A percentile compares a stretch with the other conserved stretches of the same genome.
Evolutionary conservation across 2,797 vertebrate genomes (phyloP).

Genomic region (Anomalospiza imberbis): DNA sequence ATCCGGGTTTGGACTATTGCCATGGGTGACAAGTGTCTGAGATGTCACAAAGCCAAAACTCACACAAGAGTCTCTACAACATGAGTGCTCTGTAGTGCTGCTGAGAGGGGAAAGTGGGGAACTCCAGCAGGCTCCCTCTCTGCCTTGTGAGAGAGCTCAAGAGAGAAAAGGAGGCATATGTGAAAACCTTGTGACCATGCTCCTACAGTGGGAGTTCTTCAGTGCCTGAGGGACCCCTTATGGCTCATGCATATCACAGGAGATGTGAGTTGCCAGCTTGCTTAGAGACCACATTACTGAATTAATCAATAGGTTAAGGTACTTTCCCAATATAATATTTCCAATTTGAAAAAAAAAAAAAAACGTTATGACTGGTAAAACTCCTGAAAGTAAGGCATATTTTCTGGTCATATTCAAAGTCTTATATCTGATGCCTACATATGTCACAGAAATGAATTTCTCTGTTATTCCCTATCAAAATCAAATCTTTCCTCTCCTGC

Average conservation of each 20-base stretch:
- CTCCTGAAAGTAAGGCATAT: background rate
- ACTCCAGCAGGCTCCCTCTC: background rate
- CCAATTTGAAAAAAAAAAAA: background rate
- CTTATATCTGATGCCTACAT: background rate
- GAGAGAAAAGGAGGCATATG: background rate
- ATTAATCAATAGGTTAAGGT: background rate
- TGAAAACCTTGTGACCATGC: background rate
- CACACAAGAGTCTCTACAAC: background rate
- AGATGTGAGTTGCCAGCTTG: background rate
- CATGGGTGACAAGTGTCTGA: background rate
- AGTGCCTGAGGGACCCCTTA: background rate
- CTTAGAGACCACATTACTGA: background rate
- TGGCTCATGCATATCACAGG: background rate
- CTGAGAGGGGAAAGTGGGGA: background rate
- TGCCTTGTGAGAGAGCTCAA: background rate
- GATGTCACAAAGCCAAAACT: background rate
- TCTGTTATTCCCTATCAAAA: background rate
- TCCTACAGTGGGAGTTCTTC: background rate
- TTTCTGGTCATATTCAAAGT: background rate
- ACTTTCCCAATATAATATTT: background rate
- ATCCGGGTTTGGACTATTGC: background rate
- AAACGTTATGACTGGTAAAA: background rate
- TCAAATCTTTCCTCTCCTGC: background rate
- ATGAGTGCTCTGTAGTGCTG: fast-evolving
- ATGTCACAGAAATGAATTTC: background rate